phyloP scores from a whole-genome alignment of 2,113 vertebrate genomes.

The Manacus vitellinus region DNA sequence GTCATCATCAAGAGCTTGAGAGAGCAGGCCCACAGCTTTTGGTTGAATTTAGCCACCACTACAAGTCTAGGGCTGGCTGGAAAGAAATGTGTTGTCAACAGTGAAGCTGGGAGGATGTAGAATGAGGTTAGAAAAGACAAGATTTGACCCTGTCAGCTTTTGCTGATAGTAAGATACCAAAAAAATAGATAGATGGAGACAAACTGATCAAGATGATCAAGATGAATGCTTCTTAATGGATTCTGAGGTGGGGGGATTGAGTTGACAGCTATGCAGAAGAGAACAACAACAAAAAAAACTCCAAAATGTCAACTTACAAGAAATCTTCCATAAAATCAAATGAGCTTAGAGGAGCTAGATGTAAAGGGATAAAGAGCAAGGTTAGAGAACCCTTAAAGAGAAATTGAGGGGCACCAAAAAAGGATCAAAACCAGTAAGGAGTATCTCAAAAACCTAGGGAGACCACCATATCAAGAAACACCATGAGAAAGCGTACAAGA shows the following conservation, averaged over 20 bases:
- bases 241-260: neutral
- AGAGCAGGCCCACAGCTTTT: neutral
- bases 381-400: neutral
- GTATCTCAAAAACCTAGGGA: neutral
- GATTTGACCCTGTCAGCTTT: neutral
- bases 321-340: neutral
- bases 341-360: neutral
- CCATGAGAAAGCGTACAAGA: neutral
- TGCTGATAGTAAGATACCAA: neutral
- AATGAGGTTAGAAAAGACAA: neutral
- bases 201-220: neutral
- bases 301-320: neutral
- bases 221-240: neutral
- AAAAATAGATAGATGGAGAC: neutral
- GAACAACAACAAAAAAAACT: neutral
- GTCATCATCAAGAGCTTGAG: neutral
- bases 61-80: neutral
- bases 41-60: neutral
- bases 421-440: neutral
- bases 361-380: neutral
- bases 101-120: neutral
- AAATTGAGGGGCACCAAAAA: neutral
- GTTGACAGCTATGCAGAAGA: neutral
- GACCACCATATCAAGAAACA: rapidly evolving
- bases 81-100: neutral